Evolutionary conservation across 2,797 vertebrate species (phyloP).

Genomic region (Bufotes viridis): DNA sequence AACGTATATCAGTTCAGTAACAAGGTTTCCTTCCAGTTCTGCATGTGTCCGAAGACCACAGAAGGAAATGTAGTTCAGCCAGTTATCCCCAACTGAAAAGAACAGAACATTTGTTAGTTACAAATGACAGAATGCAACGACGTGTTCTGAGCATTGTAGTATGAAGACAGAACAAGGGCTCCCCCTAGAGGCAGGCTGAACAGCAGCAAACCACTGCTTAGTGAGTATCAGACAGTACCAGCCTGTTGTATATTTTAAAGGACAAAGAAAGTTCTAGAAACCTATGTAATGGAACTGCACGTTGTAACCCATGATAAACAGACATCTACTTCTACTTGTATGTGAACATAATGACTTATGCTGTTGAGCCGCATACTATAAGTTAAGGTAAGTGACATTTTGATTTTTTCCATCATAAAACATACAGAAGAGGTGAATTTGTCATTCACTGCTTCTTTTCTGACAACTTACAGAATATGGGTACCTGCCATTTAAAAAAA

Average conservation of each 20-base stretch:
- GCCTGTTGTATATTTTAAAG: too few species aligned
- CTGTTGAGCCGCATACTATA: too few species aligned
- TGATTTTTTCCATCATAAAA: too few species aligned
- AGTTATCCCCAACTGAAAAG: conserved; percentile 88
- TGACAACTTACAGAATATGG: background rate
- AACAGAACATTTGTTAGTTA: conserved; percentile 40
- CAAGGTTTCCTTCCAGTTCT: conserved; percentile 86
- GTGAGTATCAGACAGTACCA: background rate
- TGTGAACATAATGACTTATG: too few species aligned
- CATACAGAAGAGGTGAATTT: background rate
- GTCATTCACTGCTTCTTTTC: background rate
- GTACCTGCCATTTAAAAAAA: background rate
- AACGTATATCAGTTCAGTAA: conserved; percentile 95
- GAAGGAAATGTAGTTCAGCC: conserved; percentile 96
- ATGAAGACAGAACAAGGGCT: background rate
- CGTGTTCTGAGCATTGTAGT: background rate
- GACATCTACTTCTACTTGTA: too few species aligned
- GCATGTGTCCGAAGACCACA: conserved; percentile 90
- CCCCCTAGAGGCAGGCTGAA: background rate
- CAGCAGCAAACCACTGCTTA: background rate
- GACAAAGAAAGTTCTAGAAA: too few species aligned
- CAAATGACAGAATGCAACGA: background rate
- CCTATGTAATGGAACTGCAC: background rate
- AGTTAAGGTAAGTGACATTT: too few species aligned
- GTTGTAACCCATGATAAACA: too few species aligned